Percentiles rank a stretch among this genome's conserved stretches.
phyloP scores from a whole-genome alignment of 2,888 invertebrate genomes.

The Andrena dorsata region DNA sequence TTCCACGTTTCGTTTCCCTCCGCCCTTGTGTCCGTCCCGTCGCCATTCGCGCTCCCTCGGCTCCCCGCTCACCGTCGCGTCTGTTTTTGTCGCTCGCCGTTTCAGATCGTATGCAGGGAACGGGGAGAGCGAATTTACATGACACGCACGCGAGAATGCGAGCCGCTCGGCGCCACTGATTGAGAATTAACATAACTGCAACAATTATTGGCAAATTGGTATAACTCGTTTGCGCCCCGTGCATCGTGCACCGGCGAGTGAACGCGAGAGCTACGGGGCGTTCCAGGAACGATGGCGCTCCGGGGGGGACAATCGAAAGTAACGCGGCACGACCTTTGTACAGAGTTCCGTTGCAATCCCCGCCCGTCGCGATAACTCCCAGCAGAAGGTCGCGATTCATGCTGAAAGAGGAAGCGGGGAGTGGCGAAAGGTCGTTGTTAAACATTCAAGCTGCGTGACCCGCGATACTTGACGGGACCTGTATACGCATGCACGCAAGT shows the following conservation, averaged over 20 bases:
- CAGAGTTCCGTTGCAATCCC: too few species aligned
- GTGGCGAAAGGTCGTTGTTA: background rate
- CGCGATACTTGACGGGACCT: background rate
- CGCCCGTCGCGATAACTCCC: too few species aligned
- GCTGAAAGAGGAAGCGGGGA: background rate
- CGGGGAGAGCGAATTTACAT: conserved; percentile 75
- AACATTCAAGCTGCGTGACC: background rate
- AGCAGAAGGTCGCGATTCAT: too few species aligned
- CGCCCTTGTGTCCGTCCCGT: conserved; percentile 2
- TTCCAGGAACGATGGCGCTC: conserved; percentile 16
- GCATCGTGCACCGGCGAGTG: conserved; percentile 47
- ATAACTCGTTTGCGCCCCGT: conserved; percentile 77
- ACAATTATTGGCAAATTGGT: conserved; percentile 83
- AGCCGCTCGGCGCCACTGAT: conserved; percentile 75
- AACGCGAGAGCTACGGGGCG: conserved; percentile 34
- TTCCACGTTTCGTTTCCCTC: conserved; percentile 33
- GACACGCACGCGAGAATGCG: conserved; percentile 72
- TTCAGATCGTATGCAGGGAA: conserved; percentile 13
- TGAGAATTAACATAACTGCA: conserved; percentile 83
- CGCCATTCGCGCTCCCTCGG: background rate
- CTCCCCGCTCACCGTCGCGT: conserved; percentile 33
- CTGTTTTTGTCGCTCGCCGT: conserved; percentile 36
- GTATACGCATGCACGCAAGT: conserved; percentile 50
- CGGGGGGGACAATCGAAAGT: background rate
- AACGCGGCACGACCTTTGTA: too few species aligned